Conservation (phyloP, 2,888 invertebrate genomes). For the Oxyteleia sp. region DNA sequence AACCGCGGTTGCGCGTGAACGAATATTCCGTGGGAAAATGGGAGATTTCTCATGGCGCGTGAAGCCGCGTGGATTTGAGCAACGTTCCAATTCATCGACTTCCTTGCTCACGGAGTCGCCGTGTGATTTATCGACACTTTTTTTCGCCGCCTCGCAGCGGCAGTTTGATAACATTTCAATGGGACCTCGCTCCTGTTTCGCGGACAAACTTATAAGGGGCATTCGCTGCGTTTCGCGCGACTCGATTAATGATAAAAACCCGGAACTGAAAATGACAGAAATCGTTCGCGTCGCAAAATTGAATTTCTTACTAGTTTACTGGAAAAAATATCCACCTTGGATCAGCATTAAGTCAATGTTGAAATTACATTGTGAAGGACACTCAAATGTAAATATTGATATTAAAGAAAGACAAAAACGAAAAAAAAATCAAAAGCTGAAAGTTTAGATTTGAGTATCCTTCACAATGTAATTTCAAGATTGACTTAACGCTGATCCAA, state of each 20-base stretch:
- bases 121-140: slow-evolving; percentile 76
- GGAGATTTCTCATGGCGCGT: slow-evolving; percentile 74
- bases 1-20: slow-evolving; percentile 73
- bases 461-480: no score
- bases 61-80: slow-evolving; percentile 73
- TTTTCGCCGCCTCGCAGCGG: slow-evolving; percentile 61
- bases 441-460: no score
- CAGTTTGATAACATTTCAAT: slow-evolving; percentile 67
- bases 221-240: slow-evolving; percentile 11
- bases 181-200: slow-evolving; percentile 26
- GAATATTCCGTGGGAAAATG: slow-evolving; percentile 76
- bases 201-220: slow-evolving; percentile 23
- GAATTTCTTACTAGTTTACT: neutral
- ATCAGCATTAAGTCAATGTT: no score
- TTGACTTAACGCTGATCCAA: no score
- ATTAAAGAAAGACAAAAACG: no score
- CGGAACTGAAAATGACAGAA: neutral
- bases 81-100: slow-evolving; percentile 77
- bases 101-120: slow-evolving; percentile 73
- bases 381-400: no score
- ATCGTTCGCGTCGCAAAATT: neutral
- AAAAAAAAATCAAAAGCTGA: no score
- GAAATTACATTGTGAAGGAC: no score
- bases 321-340: no score
- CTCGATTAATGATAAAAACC: slow-evolving; percentile 27